Conservation (phyloP, 2,888 invertebrate genomes). For the Tetropium fuscum region DNA sequence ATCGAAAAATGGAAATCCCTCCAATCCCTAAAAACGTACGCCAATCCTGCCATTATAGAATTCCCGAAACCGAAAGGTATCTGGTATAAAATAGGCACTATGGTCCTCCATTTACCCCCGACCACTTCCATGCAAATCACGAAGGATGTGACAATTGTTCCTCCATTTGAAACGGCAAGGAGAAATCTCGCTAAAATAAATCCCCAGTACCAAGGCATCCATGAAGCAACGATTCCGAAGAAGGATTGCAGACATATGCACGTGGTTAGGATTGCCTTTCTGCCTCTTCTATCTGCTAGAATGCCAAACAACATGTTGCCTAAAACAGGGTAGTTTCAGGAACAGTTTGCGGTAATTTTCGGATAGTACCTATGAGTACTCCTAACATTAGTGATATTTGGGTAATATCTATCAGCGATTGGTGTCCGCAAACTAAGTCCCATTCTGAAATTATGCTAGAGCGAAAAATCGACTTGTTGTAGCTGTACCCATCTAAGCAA, state of each 20-base stretch:
- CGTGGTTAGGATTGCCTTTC: conserved; percentile 70
- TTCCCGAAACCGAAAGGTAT: conserved; percentile 74
- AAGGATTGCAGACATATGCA: conserved; percentile 70
- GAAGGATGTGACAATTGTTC: conserved; percentile 74
- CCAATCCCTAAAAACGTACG: conserved; percentile 74
- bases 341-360: not conserved
- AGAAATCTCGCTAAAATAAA: conserved; percentile 71
- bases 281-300: conserved; percentile 73
- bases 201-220: conserved; percentile 68
- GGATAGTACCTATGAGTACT: conserved; percentile 67
- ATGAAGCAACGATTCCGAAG: conserved; percentile 68
- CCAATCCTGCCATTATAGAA: conserved; percentile 69
- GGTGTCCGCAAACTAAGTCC: conserved; percentile 73
- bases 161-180: conserved; percentile 72
- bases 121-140: conserved; percentile 76
- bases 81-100: conserved; percentile 73
- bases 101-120: conserved; percentile 72
- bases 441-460: conserved; percentile 77
- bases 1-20: conserved; percentile 70
- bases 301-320: conserved; percentile 72
- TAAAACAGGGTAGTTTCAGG: conserved; percentile 34
- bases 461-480: conserved; percentile 70
- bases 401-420: conserved; percentile 70
- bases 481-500: conserved; percentile 65
- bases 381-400: conserved; percentile 75